Percentiles rank a stretch among this genome's conserved stretches.
Conservation (phyloP, 2,797 vertebrate species). For the Acanthiza pusilla region DNA sequence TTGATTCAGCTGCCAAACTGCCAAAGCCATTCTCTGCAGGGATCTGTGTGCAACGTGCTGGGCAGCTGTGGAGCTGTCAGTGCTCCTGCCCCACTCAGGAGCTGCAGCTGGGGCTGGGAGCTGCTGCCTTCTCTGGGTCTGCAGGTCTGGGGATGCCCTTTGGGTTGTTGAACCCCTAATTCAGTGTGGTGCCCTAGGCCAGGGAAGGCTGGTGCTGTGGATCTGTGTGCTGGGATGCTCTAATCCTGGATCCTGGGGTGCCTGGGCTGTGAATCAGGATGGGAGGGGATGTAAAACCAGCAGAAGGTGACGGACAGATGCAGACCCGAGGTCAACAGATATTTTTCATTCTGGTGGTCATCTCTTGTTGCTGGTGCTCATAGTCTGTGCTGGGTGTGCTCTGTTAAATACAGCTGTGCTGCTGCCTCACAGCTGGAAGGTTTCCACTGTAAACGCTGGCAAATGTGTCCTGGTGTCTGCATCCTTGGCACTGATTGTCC, state of each 20-base stretch:
- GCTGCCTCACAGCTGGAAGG: background rate
- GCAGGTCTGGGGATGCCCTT: background rate
- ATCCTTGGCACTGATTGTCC: background rate
- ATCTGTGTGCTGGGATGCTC: background rate
- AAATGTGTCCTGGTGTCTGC: accelerated
- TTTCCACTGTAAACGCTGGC: background rate
- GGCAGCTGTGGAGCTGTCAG: slow-evolving; percentile 20
- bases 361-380: background rate
- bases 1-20: slow-evolving; percentile 8
- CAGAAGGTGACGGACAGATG: background rate
- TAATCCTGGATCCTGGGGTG: background rate
- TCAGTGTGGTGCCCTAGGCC: too few relatives aligned
- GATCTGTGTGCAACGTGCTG: background rate
- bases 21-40: background rate
- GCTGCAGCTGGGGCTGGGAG: background rate
- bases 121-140: background rate
- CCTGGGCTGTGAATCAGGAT: background rate
- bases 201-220: background rate
- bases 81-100: background rate
- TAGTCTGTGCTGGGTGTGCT: background rate
- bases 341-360: background rate
- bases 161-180: accelerated
- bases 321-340: background rate
- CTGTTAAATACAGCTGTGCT: background rate
- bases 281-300: accelerated